These are phyloP conservation scores for Euphonia xanthogaster DNA, from an alignment of 2,797 vertebrate species.

Conservation along the genomic window DNA sequence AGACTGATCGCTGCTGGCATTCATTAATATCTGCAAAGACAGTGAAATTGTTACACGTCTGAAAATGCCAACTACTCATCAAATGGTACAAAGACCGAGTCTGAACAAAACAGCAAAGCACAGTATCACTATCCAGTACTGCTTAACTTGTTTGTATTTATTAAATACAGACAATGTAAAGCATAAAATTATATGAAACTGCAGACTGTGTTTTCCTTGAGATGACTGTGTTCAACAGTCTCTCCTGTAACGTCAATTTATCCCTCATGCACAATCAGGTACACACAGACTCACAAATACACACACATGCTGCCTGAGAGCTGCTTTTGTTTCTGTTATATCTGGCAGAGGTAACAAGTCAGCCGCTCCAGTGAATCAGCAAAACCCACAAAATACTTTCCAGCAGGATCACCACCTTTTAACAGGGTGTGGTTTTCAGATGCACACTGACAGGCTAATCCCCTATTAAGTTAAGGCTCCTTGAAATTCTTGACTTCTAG, in stretches of 20 bases:
- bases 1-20: slow-evolving; percentile 84
- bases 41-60: background rate
- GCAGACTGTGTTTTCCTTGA: background rate
- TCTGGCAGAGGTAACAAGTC: background rate
- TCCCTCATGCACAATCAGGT: background rate
- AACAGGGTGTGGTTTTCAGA: slow-evolving; percentile 31
- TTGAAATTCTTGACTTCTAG: slow-evolving; percentile 16
- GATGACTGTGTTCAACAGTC: background rate
- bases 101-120: background rate
- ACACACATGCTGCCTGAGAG: background rate
- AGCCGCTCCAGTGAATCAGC: slow-evolving; percentile 9
- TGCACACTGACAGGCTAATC: background rate
- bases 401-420: slow-evolving; percentile 32
- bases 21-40: slow-evolving; percentile 86
- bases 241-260: background rate
- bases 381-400: slow-evolving; percentile 61
- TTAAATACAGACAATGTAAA: background rate
- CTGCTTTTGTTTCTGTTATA: slow-evolving; percentile 6
- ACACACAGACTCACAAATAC: background rate
- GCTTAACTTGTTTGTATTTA: background rate
- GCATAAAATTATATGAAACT: background rate
- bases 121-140: background rate
- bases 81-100: background rate
- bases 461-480: background rate
- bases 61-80: background rate